Base-by-base conservation (phyloP, 2,113 vertebrate species). In the Forbesichthys agassizii region DNA sequence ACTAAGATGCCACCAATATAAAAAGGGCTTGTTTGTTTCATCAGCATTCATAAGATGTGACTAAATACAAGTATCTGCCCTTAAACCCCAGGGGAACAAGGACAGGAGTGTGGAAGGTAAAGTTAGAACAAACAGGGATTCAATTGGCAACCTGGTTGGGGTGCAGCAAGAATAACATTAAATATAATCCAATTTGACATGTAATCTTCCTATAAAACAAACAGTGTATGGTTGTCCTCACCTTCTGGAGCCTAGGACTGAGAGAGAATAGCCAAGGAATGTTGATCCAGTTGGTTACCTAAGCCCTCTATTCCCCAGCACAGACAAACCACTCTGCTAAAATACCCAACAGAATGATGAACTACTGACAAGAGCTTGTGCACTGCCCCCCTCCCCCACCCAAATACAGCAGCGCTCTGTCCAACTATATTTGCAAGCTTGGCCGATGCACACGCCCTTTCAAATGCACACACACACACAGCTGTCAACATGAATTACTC, bases 401-500 rank as follows among this genome's bases (percentile, higher is more conserved):
- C 20, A 20, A 20, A 93, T 88, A 88, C 79, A 70, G 69, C 79
- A 47, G 61, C 0, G 10, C 71, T 78, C 75, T 88, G 48, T 70
- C 89, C 90, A 85, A 91, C 88, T 86, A 88, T 87, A 87, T 86
- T 68, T 61, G 64, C 56, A 20, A 68, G 73, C 77, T 78, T 8
- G 36, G 52, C 69, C 13, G 11, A 7, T 10, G 47, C 62, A 59
- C 84, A 59, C 59, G 72, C 89, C 51, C 90, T 80, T 85, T 83
- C 77, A 72, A 54, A 27, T 48, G 14, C 46, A 76, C 76, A 62
- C 52, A 64, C 20, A 13, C 52, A 69, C 56, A 67, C 71, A 58
- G 67, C 82, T 92, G 90, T 91, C 93, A 1, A 62, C 73, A 86
- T 4, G 64, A 73, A 91, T 92, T 90, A 92, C 80, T 74, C 56